Evolutionary conservation across 2,113 vertebrate genomes (phyloP), one percentile per base, ranked within the genome.

Genomic region (Psephotus haematonotus): DNA sequence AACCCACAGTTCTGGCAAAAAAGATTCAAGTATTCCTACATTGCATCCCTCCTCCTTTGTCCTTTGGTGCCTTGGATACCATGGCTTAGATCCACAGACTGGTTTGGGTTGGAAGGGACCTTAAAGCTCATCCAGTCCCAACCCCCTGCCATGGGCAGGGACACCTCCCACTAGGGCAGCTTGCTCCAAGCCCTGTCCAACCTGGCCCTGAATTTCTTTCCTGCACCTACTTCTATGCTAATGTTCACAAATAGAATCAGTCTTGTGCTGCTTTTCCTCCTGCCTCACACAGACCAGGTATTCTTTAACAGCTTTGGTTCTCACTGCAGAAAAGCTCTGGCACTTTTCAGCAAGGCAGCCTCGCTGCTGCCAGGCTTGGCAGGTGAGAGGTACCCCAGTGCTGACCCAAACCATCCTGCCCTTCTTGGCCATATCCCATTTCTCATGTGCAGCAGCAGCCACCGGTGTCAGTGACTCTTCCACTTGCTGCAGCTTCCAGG

Each of bases 1-100:
- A 87, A 69, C 86, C 74, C 75, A 77, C 74, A 8, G 82, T 71
- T 91, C 84, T 87, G 82, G 87, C 84, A 90, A 41, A 87, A 75
- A 68, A 63, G 62, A 60, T 31, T 65, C 37, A 41, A 33, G 3
- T 67, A 72, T 72, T 82, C 75, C 71, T 62, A 6, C 78, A 53
- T 43, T 10, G 0, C 41, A 35, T 8, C 52, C 27, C 84, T 91
- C 82, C 59, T 69, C 55, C 52, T 69, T 89, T 49, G 33, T 57
- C 52, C n/a, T 53, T 7, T 22, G 72, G 39, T 23, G 57, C 41
- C 60, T 85, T 63, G 18, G n/a, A 31, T 11, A 41, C 5, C 8
- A 15, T 27, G 41, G 57, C 68, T 86, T 49, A 59, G 57, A 23
- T 20, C 23, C 57, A 57, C 55, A n/a, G 33, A 7, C 20, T 59